Evolutionary conservation across 2,113 vertebrate genomes (phyloP), one percentile per base, ranked within the genome.

Genomic region (Phalacrocorax pelagicus): DNA sequence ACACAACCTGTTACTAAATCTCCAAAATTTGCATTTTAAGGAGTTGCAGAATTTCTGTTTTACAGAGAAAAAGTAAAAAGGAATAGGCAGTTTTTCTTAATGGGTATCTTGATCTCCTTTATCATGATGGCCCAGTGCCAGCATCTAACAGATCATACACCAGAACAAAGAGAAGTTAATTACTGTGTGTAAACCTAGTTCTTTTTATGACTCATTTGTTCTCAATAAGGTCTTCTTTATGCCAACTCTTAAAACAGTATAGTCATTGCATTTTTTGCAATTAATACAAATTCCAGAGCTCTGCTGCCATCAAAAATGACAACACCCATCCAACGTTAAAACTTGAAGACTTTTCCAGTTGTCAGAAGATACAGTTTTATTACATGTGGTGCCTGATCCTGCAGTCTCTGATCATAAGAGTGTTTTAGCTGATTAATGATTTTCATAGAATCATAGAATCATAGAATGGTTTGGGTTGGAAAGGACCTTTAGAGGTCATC

Each of bases 81-180:
- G 65, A 51, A n/a, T 10, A 70, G 70, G 36, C 13, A 40, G 32
- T 36, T 85, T 81, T 81, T 84, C 90, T 32, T 42, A 69, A 59
- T 36, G 74, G 38, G 36, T 65, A 79, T 77, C 51, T 59, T 42
- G 38, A n/a, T 81, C n/a, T 92, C 36, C 52, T 83, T 34, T 93
- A n/a, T 91, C 74, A 38, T 59, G 29, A 72, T 92, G 93, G 63
- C 63, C 32, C 74, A 88, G 52, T 78, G 85, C 81, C 96, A 91
- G 13, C 32, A 80, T 58, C 52, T 92, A 86, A 52, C 46, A 93
- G 13, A 95, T 97, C 81, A 82, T 55, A 96, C 58, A 93, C 58
- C 36, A 95, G 73, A 88, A 96, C 91, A 97, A 97, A 93, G 69
- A 92, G 32, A 96, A 92, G 54, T 92, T 96, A 97, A 97, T 95